Evolutionary conservation across 2,797 vertebrate genomes (phyloP).

Genomic region (Pipistrellus pipistrellus): DNA sequence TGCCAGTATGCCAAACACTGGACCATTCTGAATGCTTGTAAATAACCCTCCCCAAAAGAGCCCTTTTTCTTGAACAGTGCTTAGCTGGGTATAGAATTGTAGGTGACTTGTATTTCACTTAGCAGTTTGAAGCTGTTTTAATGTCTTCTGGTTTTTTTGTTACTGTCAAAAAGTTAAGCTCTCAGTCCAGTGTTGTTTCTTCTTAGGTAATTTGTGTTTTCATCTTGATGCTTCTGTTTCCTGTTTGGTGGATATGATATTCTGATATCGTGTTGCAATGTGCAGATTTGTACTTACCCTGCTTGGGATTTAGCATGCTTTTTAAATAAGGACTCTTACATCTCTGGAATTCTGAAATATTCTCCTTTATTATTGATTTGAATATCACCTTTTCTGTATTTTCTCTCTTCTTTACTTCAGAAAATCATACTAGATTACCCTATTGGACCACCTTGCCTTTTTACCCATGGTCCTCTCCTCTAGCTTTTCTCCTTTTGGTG

Average conservation of each 20-base stretch:
- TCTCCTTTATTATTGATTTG: too few relatives aligned
- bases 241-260: neutral
- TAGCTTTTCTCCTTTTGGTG: neutral
- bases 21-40: neutral
- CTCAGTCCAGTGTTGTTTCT: neutral
- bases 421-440: neutral
- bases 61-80: neutral
- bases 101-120: fast-evolving
- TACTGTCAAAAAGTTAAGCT: neutral
- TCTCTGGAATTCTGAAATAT: neutral
- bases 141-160: neutral
- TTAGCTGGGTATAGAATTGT: neutral
- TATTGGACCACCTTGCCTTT: neutral
- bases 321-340: neutral
- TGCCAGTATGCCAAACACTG: neutral
- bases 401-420: neutral
- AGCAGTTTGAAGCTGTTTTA: neutral
- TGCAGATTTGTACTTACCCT: neutral
- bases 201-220: neutral
- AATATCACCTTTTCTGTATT: neutral
- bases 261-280: neutral
- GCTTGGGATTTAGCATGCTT: neutral
- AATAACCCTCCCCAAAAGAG: neutral
- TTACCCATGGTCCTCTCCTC: neutral
- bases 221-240: neutral